These are phyloP conservation scores for Bucco capensis DNA, from an alignment of 2,113 vertebrate species.

Conservation along the genomic window DNA sequence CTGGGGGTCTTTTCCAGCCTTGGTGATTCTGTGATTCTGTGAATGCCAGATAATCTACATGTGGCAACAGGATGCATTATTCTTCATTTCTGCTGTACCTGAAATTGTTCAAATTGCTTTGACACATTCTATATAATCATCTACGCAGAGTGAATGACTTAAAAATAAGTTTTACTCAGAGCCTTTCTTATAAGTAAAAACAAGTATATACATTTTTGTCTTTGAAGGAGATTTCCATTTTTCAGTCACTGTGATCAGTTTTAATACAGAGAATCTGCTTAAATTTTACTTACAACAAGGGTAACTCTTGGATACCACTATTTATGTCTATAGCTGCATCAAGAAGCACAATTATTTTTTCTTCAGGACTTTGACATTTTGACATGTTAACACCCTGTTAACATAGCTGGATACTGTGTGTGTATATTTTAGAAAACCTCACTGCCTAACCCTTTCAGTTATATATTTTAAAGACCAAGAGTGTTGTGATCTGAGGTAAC, in stretches of 20 bases:
- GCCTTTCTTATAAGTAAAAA: neutral
- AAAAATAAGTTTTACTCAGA: neutral
- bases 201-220: neutral
- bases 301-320: neutral
- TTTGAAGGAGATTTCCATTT: neutral
- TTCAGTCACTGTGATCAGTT: neutral
- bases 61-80: neutral
- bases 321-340: neutral
- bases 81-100: neutral
- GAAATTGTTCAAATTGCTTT: neutral
- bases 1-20: no score
- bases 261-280: neutral
- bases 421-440: neutral
- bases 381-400: neutral
- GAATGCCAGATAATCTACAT: conserved; percentile 42
- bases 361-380: neutral
- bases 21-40: no score
- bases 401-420: neutral
- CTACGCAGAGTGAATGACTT: neutral
- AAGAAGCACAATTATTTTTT: neutral
- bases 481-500: neutral
- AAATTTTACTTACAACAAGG: neutral
- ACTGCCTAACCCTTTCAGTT: neutral
- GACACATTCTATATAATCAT: neutral
- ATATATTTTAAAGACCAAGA: neutral